These are phyloP conservation scores for Camponotus pennsylvanicus DNA, from an alignment of 1,140 invertebrate genomes.

Conservation along the genomic window DNA sequence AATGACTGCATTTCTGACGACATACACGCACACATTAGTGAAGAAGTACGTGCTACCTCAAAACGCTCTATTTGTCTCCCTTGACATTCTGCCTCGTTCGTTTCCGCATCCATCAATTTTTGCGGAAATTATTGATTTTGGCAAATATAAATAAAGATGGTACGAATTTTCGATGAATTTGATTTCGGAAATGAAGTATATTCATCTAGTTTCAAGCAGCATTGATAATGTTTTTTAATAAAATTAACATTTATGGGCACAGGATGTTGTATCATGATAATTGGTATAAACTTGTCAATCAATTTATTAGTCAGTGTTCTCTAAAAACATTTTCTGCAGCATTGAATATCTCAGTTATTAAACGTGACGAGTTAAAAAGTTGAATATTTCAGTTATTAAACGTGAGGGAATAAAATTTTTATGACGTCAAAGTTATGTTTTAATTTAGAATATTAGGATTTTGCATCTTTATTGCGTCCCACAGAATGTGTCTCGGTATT, in stretches of 20 bases:
- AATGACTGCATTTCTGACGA: slow-evolving; percentile 20
- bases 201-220: neutral
- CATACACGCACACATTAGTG: slow-evolving; percentile 22
- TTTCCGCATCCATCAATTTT: slow-evolving; percentile 18
- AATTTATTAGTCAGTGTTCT: neutral
- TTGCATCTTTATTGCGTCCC: neutral
- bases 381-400: neutral
- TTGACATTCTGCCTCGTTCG: neutral
- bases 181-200: neutral
- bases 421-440: neutral
- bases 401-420: neutral
- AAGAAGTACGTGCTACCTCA: slow-evolving; percentile 22
- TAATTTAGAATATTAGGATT: neutral
- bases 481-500: neutral
- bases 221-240: neutral
- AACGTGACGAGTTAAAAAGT: neutral
- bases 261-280: neutral
- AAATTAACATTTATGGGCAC: slow-evolving; percentile 5
- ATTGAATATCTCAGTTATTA: neutral
- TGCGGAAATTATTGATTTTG: neutral
- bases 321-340: neutral
- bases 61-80: slow-evolving; percentile 32
- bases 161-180: neutral
- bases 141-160: neutral
- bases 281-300: slow-evolving; percentile 12